Percentiles rank a stretch among this genome's conserved stretches.
Evolutionary conservation across 2,797 vertebrate species (phyloP).

Genomic region (Manis javanica): DNA sequence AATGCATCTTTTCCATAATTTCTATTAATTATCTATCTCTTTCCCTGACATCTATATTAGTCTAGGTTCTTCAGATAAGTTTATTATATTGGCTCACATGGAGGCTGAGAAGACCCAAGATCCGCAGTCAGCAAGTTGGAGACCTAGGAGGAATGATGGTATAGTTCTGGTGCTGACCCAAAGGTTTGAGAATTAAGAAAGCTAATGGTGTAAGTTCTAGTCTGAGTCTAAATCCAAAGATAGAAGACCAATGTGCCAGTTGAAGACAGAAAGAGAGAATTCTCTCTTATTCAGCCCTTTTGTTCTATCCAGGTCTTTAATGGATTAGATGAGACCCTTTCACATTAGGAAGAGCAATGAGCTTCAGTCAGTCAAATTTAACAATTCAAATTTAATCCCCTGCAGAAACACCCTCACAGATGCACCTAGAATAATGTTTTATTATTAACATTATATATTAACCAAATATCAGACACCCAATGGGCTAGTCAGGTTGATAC

Average conservation of each 20-base stretch:
- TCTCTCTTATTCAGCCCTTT: not conserved
- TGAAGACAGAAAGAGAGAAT: not conserved
- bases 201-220: fast-evolving
- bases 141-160: not conserved
- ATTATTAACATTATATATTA: not conserved
- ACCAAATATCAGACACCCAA: not conserved
- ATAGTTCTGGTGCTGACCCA: not conserved
- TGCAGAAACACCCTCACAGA: not conserved
- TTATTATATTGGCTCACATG: not conserved
- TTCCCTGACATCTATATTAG: not conserved
- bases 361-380: not conserved
- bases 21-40: not conserved
- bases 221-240: not conserved
- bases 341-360: not conserved
- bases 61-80: not conserved
- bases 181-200: not conserved
- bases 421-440: not conserved
- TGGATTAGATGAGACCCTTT: not conserved
- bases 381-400: not conserved
- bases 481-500: not conserved
- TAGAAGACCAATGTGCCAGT: not conserved
- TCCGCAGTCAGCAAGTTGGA: not conserved
- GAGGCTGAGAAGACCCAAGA: not conserved
- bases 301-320: not conserved
- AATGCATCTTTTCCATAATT: not conserved